Percentiles rank a stretch among this genome's conserved stretches.
Evolutionary conservation across 2,888 invertebrate genomes (phyloP).

Genomic region (Caradrina kadenii): DNA sequence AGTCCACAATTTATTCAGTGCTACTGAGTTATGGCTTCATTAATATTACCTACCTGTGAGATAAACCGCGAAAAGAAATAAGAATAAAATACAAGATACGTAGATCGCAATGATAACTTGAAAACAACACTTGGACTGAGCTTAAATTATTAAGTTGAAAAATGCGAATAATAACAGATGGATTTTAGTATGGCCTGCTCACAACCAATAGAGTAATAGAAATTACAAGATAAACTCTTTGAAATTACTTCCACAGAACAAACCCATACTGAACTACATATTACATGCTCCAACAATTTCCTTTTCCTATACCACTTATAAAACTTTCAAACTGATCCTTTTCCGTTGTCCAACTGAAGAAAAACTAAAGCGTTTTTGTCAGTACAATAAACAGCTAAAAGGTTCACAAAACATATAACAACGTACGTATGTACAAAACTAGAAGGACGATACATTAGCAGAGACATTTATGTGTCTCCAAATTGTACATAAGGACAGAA

Average conservation of each 20-base stretch:
- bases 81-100: background rate
- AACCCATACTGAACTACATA: background rate
- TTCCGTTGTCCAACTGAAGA: constrained; percentile 38
- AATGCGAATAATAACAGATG: no score
- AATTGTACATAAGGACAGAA: constrained; percentile 36
- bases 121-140: no score
- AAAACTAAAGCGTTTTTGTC: constrained; percentile 46
- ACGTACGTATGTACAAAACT: constrained; percentile 12
- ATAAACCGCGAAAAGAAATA: background rate
- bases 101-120: background rate
- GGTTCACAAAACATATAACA: constrained; percentile 24
- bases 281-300: constrained; percentile 13
- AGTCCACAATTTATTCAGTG: constrained; percentile 37
- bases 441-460: constrained; percentile 15
- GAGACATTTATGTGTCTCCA: constrained; percentile 37
- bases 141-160: no score
- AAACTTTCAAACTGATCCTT: constrained; percentile 51
- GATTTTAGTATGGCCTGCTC: background rate
- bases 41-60: constrained; percentile 18
- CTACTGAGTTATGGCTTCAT: constrained; percentile 22
- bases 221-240: constrained; percentile 10
- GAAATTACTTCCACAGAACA: constrained; percentile 17
- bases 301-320: constrained; percentile 31
- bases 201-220: background rate
- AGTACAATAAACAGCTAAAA: constrained; percentile 32